Base-by-base conservation (phyloP, 2,888 invertebrate genomes). In the Pantelozetes paolii region DNA sequence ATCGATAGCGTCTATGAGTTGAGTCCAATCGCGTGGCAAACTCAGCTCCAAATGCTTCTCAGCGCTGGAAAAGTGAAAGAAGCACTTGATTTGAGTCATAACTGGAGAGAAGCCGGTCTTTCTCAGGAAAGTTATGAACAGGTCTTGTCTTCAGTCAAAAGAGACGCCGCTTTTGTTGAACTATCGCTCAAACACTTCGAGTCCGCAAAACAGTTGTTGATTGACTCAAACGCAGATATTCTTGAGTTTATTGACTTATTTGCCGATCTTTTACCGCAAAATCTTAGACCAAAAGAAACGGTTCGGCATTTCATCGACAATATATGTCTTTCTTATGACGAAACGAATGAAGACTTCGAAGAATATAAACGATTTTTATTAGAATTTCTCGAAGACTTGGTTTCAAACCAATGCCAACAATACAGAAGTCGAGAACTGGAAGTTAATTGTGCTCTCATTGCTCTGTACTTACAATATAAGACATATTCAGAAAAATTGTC, bases 21-120 rank as follows among this genome's bases (percentile, higher is more conserved):
- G 45, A 81, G 83, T 40, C 84, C 85, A 8, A 82, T 85, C 13
- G 84, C 85, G 11, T 84, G 85, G 81, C 83, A 85, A 75, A 83
- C 83, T 78, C 85, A 86, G 81, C 82, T 83, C 50, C 82, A 83
- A 76, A 80, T 81, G 18, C 79, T 84, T 74, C 78, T 84, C 71
- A 79, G 78, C 50, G 82, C 83, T 77, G 83, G 83, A 74, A 80
- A 84, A 75, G 84, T 85, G 1, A 81, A 81, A 15, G 85, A 85
- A 79, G 85, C 85, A 3, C 79, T 85, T 69, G 83, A 84, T 74
- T 78, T 85, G 48, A 83, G 83, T 75, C 80, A 82, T 78, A 83
- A 82, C 80, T 81, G 82, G 40, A 81, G 81, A 74, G 81, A 81
- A 77, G 80, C 80, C 42, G 82, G 82, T 5, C 78, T 82, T 32